These are phyloP conservation scores for Otocyon megalotis DNA, from an alignment of 2,113 vertebrate species.

Conservation along the genomic window DNA sequence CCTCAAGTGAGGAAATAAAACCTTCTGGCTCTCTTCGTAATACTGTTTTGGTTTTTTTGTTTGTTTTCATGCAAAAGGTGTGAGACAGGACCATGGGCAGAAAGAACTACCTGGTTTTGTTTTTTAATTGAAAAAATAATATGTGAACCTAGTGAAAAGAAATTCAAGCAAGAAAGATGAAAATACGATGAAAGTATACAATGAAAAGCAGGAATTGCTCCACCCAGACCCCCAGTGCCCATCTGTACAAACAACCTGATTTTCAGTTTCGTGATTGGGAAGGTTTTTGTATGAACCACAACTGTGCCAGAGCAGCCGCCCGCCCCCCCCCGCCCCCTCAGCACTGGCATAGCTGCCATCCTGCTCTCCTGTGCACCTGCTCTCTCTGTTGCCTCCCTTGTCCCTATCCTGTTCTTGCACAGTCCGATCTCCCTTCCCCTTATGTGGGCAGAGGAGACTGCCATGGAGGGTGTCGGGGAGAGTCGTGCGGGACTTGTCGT, in stretches of 20 bases:
- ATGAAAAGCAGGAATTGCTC: not conserved
- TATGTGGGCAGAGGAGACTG: not conserved
- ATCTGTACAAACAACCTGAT: too few species aligned
- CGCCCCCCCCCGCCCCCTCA: too few species aligned
- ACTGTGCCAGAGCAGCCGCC: not conserved
- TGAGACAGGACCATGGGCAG: not conserved
- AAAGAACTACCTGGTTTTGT: not conserved
- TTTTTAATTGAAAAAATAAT: not conserved
- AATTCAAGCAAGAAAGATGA: not conserved
- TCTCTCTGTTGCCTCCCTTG: not conserved
- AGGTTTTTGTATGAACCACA: not conserved
- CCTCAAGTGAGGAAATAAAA: not conserved
- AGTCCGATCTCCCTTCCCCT: not conserved
- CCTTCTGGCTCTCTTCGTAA: not conserved
- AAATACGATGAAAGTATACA: not conserved
- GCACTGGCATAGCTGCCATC: accelerated
- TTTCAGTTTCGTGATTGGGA: not conserved
- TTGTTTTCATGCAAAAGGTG: not conserved
- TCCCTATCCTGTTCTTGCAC: not conserved
- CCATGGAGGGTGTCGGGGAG: not conserved
- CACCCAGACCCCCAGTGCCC: not conserved
- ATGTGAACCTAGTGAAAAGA: not conserved
- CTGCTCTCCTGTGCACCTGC: not conserved
- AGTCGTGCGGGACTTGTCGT: accelerated
- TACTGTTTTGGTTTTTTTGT: too few species aligned